A percentile compares a stretch with the other conserved stretches of the same genome.
These are phyloP conservation scores for Anolis apletophallus DNA, from an alignment of 2,797 vertebrate species.

Conservation along the genomic window DNA sequence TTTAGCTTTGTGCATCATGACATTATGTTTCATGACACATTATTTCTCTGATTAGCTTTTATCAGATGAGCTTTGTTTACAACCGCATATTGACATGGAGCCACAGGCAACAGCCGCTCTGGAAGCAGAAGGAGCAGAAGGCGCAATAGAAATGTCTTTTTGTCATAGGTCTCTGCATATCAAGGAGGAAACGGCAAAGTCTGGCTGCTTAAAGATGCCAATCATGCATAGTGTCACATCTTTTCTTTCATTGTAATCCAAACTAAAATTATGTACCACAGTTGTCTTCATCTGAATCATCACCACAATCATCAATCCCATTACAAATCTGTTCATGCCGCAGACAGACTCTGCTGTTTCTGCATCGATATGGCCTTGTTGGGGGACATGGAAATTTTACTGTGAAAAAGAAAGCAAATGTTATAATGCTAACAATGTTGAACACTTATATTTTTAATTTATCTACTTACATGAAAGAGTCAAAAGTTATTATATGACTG, in stretches of 20 bases:
- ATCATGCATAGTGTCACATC: too few species aligned
- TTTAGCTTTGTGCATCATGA: background rate
- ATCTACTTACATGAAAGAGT: background rate
- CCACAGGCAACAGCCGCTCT: background rate
- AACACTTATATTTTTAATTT: background rate
- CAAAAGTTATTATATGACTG: conserved; percentile 1
- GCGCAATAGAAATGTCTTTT: background rate
- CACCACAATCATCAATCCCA: conserved; percentile 93
- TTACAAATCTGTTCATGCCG: conserved; percentile 91
- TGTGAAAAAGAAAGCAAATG: conserved; percentile 68
- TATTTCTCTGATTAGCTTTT: background rate
- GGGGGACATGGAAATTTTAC: conserved; percentile 92
- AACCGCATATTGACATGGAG: background rate
- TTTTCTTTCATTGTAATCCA: background rate
- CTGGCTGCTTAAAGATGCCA: background rate
- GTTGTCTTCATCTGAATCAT: conserved; percentile 94
- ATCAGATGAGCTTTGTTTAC: background rate
- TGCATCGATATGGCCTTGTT: conserved; percentile 90
- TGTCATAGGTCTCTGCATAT: background rate
- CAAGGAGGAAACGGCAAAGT: background rate
- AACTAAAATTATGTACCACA: conserved; percentile 82
- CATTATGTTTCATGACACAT: background rate
- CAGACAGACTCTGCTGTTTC: conserved; percentile 93
- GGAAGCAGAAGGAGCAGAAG: background rate
- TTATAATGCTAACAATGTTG: background rate